Evolutionary conservation across 1,140 invertebrate species (phyloP).

Genomic region (Hypothenemus hampei): DNA sequence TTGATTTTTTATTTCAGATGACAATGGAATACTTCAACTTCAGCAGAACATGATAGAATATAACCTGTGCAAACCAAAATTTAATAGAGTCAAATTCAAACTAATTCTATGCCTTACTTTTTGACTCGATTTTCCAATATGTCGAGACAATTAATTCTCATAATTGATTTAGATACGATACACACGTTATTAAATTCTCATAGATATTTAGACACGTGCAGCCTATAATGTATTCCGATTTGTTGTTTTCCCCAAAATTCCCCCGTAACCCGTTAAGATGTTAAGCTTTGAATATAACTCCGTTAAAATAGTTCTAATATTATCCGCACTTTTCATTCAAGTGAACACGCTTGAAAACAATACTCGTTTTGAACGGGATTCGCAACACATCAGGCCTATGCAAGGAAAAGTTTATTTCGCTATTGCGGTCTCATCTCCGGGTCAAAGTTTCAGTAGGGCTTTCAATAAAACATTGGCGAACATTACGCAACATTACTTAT

Average conservation of each 20-base stretch:
- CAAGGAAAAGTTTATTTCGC: slow-evolving; percentile 40
- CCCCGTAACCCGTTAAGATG: slow-evolving; percentile 29
- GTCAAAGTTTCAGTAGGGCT: slow-evolving; percentile 38
- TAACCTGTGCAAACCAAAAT: slow-evolving; percentile 28
- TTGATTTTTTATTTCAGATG: slow-evolving; percentile 31
- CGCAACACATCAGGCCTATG: slow-evolving; percentile 4
- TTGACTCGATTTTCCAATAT: slow-evolving; percentile 29
- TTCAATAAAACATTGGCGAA: slow-evolving; percentile 45
- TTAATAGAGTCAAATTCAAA: slow-evolving; percentile 34
- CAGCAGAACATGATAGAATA: slow-evolving; percentile 28
- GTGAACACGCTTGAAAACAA: slow-evolving; percentile 19
- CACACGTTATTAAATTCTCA: slow-evolving; percentile 25
- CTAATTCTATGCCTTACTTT: slow-evolving; percentile 18
- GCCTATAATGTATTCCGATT: slow-evolving; percentile 12
- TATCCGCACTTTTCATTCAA: slow-evolving; percentile 21
- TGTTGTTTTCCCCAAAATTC: slow-evolving; percentile 18
- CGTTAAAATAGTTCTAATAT: slow-evolving; percentile 30
- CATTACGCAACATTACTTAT: slow-evolving; percentile 39
- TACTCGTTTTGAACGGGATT: slow-evolving; percentile 9
- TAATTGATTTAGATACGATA: slow-evolving; percentile 45
- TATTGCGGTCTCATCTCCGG: slow-evolving; percentile 38
- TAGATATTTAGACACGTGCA: slow-evolving; percentile 13
- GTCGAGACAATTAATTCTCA: slow-evolving; percentile 42
- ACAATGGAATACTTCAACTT: not conserved
- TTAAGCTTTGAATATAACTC: slow-evolving; percentile 19